Percentiles rank a stretch among this genome's conserved stretches.
Evolutionary conservation across 2,113 vertebrate species (phyloP).

Genomic region (Nicator chloris): DNA sequence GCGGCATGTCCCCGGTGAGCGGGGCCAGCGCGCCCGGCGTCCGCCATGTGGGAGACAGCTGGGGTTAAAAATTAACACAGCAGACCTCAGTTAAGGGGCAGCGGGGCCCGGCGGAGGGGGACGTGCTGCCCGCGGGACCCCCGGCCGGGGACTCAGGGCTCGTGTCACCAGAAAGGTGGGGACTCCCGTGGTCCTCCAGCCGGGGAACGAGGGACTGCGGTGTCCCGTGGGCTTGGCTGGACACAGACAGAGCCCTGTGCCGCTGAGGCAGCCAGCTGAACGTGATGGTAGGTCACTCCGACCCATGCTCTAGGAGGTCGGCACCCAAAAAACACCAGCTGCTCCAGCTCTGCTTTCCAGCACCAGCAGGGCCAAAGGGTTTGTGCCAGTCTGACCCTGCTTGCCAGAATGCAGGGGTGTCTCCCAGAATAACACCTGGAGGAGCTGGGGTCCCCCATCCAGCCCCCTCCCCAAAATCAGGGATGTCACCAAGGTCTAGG

Average conservation of each 20-base stretch:
- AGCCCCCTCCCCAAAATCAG: neutral
- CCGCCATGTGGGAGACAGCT: conserved; percentile 27
- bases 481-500: neutral
- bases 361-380: too few relatives aligned
- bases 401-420: fast-evolving
- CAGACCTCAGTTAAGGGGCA: neutral
- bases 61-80: conserved; percentile 64
- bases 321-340: fast-evolving
- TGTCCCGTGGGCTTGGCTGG: neutral
- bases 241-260: neutral
- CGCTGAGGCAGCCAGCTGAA: neutral
- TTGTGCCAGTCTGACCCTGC: neutral
- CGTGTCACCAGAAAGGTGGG: fast-evolving
- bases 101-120: neutral
- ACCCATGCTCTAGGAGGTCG: fast-evolving
- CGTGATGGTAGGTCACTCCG: fast-evolving
- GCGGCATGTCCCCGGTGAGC: neutral
- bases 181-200: fast-evolving
- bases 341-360: neutral
- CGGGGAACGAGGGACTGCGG: fast-evolving
- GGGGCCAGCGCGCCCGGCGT: neutral
- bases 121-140: neutral
- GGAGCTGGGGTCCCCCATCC: neutral
- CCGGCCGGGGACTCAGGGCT: fast-evolving
- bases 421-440: fast-evolving